phyloP scores from a whole-genome alignment of 2,113 vertebrate genomes.

The Lucifuga dentata region DNA sequence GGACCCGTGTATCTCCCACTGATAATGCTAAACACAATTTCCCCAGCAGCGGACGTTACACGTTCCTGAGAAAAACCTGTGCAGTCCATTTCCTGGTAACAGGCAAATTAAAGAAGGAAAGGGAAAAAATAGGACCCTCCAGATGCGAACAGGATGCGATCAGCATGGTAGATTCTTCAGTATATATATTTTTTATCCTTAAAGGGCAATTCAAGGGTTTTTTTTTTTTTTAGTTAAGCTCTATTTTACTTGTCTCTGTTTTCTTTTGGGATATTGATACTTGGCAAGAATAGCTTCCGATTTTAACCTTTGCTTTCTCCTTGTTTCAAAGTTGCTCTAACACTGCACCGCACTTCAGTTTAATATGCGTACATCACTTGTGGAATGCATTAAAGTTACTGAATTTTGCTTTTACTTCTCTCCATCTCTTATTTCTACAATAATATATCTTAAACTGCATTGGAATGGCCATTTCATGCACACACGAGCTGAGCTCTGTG shows the following conservation, averaged over 20 bases:
- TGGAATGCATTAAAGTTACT: too few species aligned
- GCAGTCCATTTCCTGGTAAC: constrained; percentile 66
- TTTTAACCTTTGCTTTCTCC: constrained; percentile 18
- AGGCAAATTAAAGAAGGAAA: constrained; percentile 61
- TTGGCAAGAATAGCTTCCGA: not conserved
- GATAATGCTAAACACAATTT: constrained; percentile 80
- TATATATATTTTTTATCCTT: not conserved
- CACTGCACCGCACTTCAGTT: too few species aligned
- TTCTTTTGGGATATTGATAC: not conserved
- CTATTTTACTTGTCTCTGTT: constrained; percentile 5
- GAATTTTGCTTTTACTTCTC: not conserved
- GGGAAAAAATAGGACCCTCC: constrained; percentile 25
- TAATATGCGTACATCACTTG: too few species aligned
- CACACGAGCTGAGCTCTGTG: not conserved
- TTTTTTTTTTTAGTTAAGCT: constrained; percentile 35
- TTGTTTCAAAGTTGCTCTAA: constrained; percentile 23
- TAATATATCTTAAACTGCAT: not conserved
- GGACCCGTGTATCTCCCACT: constrained; percentile 69
- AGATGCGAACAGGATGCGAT: constrained; percentile 34
- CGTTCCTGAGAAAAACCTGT: constrained; percentile 54
- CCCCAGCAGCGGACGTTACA: constrained; percentile 56
- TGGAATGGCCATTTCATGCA: not conserved
- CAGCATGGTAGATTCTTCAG: constrained; percentile 22
- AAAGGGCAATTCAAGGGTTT: constrained; percentile 47
- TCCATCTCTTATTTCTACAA: not conserved